These are phyloP conservation scores for Pseudochirops cupreus DNA, from an alignment of 2,797 vertebrate species.

Conservation along the genomic window DNA sequence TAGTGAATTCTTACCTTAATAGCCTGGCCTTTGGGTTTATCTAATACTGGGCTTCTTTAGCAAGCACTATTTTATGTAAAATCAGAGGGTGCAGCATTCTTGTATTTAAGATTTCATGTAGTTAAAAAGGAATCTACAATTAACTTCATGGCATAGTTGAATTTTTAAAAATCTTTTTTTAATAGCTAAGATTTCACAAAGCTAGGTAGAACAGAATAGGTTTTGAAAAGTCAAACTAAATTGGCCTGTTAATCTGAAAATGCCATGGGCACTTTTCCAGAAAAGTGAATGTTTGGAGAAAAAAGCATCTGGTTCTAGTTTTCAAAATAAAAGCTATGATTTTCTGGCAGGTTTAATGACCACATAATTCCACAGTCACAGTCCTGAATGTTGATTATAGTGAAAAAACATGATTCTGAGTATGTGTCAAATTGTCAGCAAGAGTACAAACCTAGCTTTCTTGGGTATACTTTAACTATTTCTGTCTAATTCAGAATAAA, in stretches of 20 bases:
- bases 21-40: not conserved
- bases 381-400: conserved; percentile 70
- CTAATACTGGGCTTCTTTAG: not conserved
- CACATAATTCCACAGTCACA: conserved; percentile 56
- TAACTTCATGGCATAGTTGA: conserved; percentile 27
- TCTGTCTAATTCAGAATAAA: conserved; percentile 55
- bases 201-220: conserved; percentile 50
- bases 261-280: conserved; percentile 51
- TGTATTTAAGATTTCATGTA: conserved; percentile 35
- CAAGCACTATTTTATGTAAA: conserved; percentile 29
- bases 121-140: not conserved
- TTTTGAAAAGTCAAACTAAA: conserved; percentile 71
- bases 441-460: conserved; percentile 44
- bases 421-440: conserved; percentile 57
- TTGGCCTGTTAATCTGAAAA: conserved; percentile 69
- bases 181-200: conserved; percentile 52
- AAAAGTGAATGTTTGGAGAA: conserved; percentile 54
- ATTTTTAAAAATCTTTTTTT: conserved; percentile 61
- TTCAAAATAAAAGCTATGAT: conserved; percentile 73
- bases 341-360: conserved; percentile 73
- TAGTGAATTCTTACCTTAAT: not conserved
- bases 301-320: conserved; percentile 73
- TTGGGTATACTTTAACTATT: conserved; percentile 56
- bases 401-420: conserved; percentile 53
- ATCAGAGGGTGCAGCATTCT: conserved; percentile 24